Conservation (phyloP, 2,113 vertebrate species). For the Corydoras maculifer region DNA sequence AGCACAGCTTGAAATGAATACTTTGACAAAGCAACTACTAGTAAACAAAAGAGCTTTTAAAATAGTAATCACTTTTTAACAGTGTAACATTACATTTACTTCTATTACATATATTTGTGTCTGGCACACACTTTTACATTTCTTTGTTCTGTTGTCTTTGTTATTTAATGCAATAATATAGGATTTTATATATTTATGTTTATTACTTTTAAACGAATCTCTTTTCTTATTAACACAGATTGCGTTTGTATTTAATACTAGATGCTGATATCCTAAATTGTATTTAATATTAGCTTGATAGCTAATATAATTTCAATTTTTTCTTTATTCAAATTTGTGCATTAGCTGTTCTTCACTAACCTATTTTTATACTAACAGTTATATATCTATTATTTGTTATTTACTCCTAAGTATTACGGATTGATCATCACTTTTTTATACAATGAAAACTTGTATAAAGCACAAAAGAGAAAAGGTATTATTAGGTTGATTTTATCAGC, state of each 20-base stretch:
- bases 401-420: conserved; percentile 16
- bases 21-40: no score
- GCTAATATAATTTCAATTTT: conserved; percentile 13
- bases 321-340: background rate
- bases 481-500: no score
- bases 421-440: no score
- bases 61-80: no score
- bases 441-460: no score
- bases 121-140: conserved; percentile 56
- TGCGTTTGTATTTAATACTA: conserved; percentile 13
- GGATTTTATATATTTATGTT: conserved; percentile 33
- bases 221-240: conserved; percentile 18
- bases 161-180: conserved; percentile 37
- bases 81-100: background rate
- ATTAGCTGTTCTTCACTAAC: conserved; percentile 7
- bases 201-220: conserved; percentile 26
- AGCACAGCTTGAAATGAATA: no score
- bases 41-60: no score
- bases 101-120: conserved; percentile 48
- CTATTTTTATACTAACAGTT: conserved; percentile 39
- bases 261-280: background rate
- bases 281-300: conserved; percentile 4
- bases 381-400: conserved; percentile 35
- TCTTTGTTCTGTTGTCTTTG: conserved; percentile 11
- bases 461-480: no score